Evolutionary conservation across 1,140 invertebrate species (phyloP), one percentile per base, ranked within the genome.

Genomic region (Varroa destructor): DNA sequence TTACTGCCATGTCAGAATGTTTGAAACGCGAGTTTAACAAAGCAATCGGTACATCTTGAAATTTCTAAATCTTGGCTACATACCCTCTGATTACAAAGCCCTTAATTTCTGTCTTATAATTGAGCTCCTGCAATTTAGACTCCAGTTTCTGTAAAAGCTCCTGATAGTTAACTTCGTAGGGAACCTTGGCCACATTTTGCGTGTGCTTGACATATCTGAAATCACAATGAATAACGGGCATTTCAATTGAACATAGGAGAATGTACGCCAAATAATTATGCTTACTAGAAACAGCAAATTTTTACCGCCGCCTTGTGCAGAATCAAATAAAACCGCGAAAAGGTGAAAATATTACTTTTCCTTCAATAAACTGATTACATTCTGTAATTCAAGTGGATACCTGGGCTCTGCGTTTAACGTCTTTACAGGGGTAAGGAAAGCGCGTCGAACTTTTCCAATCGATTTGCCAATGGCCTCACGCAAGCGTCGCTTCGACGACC

Each of bases 161-260:
- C 46, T 46, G 40, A 8, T 67, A 67, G 61, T 67, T 37, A 46
- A 67, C 61, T 46, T 43, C 61, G 40, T 67, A 67, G 46, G 61
- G 61, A n/a, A 67, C 61, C 37, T 67, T 67, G 61, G 61, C 61
- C 10, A 67, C 61, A 46, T 67, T 67, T 46, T 67, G 61, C 12
- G 61, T 67, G 37, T 67, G 61, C 40, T 67, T 67, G 40, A 67
- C 61, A 46, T 67, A 67, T 37, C 61, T 67, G 61, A 12, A 67
- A 46, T 25, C 61, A 40, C 2, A 58, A 58, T 58, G 25, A 5
- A 6, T 58, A 58, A 58, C 6, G 3, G 12, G 57, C 40, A 58
- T 36, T 58, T 36, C 12, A 12, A 58, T 58, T 3, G 57, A 58
- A 36, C 4, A 58, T 6, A 58, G 46, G 0, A 3, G 46, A 51